Percentiles rank a stretch among this genome's conserved stretches.
Evolutionary conservation across 2,797 vertebrate genomes (phyloP).

Genomic region (Xiphophorus birchmanni): DNA sequence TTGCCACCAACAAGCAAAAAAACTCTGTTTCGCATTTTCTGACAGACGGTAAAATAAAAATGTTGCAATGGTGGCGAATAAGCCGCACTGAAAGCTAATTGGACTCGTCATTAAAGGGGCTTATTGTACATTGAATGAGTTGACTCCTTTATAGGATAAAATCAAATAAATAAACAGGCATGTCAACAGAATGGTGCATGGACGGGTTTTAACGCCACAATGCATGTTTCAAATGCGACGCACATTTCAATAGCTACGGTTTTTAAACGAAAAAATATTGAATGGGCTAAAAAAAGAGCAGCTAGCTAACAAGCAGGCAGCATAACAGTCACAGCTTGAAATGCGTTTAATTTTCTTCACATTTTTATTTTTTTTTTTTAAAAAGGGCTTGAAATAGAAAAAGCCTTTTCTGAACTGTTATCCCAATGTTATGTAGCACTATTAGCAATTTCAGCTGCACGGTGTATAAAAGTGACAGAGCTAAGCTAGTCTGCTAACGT

Average conservation of each 20-base stretch:
- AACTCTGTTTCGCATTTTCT: neutral
- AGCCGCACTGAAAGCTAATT: slow-evolving; percentile 41
- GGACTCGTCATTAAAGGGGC: slow-evolving; percentile 53
- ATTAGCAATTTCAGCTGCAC: slow-evolving; percentile 18
- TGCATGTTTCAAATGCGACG: slow-evolving; percentile 10
- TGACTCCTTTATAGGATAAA: neutral
- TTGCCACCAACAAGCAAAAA: slow-evolving; percentile 18
- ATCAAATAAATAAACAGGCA: neutral
- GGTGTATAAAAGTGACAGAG: slow-evolving; percentile 73
- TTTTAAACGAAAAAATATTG: slow-evolving; percentile 1
- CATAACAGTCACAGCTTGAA: neutral
- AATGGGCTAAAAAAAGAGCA: slow-evolving; percentile 1
- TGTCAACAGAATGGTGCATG: slow-evolving; percentile 4
- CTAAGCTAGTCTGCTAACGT: slow-evolving; percentile 67
- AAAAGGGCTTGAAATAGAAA: neutral
- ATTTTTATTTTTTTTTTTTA: neutral
- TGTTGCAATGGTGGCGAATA: neutral
- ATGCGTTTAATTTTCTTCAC: neutral
- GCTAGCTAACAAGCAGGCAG: neutral
- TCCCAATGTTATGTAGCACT: slow-evolving; percentile 12
- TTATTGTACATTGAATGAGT: slow-evolving; percentile 58
- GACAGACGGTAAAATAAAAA: neutral
- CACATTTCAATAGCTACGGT: slow-evolving; percentile 3
- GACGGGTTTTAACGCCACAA: neutral
- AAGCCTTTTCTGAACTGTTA: neutral